Base-by-base conservation (phyloP, 2,888 invertebrate genomes). In the Amiota communis region DNA sequence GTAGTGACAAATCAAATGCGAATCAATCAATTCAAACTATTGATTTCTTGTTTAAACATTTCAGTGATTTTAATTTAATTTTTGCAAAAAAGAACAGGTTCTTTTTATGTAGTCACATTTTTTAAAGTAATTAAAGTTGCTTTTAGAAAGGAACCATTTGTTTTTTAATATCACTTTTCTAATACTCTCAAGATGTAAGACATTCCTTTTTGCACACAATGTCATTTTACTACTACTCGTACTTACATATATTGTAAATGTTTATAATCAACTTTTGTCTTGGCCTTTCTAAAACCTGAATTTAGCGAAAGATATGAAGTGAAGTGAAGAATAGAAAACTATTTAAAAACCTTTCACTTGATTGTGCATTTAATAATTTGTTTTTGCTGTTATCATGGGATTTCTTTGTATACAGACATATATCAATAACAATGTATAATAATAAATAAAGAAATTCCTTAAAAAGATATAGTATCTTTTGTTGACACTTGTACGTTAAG, bases 61-160 rank as follows among this genome's bases (percentile, higher is more conserved):
- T 56, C n/a, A 56, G 56, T 56, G 13, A 15, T 56, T 56, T 56
- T 56, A 15, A 56, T 15, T 56, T n/a, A 56, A 8, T 56, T 8
- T 15, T 8, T 13, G 15, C 56, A 13, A 56, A 64, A 47, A 47
- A 64, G 12, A 23, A 36, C 36, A 2, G 20, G 0, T 65, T 47
- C 36, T 4, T 36, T 36, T n/a, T 8, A 36, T 46, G n/a, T 4
- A 12, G 48, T 20, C 47, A 17, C 51, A 51, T 20, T 51, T 53
- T 12, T 10, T 67, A 17, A 75, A 83, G 63, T 84, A 82, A 77
- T 85, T 82, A 78, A 77, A 83, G 80, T 83, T 78, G 76, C 84
- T 83, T 85, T 74, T 79, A 72, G 75, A 79, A 82, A 79, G 75
- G 67, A 75, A 78, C 83, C 72, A n/a, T n/a, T 53, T 4, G 4